Percentiles rank a stretch among this genome's conserved stretches.
Evolutionary conservation across 2,113 vertebrate genomes (phyloP).

Genomic region (Chloropsis cyanopogon): DNA sequence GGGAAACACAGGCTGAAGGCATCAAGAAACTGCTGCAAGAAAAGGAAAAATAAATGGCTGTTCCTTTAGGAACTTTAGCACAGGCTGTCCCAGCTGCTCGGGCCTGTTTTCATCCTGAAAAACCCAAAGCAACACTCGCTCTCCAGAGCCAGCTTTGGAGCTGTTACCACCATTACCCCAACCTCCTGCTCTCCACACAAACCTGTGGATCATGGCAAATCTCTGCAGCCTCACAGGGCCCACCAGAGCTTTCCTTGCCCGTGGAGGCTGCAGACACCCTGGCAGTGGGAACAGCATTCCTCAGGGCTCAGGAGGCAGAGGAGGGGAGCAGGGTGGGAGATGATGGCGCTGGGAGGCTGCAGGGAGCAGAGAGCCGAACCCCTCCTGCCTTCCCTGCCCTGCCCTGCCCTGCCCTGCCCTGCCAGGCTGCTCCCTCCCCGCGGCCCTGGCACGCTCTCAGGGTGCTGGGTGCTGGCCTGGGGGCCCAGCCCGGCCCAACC

Average conservation of each 20-base stretch:
- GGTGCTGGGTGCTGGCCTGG: neutral
- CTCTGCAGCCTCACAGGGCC: neutral
- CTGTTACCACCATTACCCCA: neutral
- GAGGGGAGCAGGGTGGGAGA: neutral
- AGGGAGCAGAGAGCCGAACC: neutral
- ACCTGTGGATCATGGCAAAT: neutral
- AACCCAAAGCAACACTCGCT: neutral
- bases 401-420: neutral
- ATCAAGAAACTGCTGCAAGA: neutral
- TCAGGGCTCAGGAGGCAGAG: neutral
- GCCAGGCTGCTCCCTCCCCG: neutral
- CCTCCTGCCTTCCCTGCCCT: neutral
- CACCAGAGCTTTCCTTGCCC: neutral
- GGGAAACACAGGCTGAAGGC: neutral
- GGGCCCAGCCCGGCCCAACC: constrained; percentile 26
- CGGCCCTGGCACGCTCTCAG: constrained; percentile 23
- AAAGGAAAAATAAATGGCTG: neutral
- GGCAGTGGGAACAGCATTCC: neutral
- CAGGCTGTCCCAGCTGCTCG: neutral
- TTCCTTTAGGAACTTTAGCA: neutral
- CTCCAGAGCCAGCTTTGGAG: neutral
- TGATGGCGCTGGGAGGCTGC: neutral
- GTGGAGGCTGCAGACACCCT: rapidly evolving
- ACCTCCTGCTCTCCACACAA: neutral
- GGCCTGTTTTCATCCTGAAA: neutral